Conservation (phyloP, 2,797 vertebrate species). For the Melanotaenia parkinsoni region DNA sequence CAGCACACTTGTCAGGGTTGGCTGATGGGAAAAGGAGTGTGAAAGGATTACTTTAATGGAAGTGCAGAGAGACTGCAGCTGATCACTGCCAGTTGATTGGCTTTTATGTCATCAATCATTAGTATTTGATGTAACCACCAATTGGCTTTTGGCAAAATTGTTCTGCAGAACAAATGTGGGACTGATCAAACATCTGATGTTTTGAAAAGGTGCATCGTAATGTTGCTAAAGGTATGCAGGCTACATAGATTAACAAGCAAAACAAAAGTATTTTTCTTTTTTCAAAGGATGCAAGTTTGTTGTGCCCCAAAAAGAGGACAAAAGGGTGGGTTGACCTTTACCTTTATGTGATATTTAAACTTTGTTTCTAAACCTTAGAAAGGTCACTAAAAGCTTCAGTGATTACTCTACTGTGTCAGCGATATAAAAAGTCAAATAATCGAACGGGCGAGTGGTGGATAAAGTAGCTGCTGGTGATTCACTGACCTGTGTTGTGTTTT, state of each 20-base stretch:
- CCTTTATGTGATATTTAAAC: constrained; percentile 34
- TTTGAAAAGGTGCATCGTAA: background rate
- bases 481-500: background rate
- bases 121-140: constrained; percentile 1
- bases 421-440: constrained; percentile 13
- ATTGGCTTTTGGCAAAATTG: background rate
- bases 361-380: constrained; percentile 12
- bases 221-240: background rate
- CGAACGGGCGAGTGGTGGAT: background rate
- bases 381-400: constrained; percentile 21
- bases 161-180: background rate
- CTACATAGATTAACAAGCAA: background rate
- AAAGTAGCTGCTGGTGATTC: background rate
- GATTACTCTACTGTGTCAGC: constrained; percentile 22
- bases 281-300: background rate
- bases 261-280: background rate
- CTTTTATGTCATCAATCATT: background rate
- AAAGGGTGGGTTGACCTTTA: constrained; percentile 31
- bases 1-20: constrained; percentile 6
- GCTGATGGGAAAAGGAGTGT: background rate
- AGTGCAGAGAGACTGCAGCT: background rate
- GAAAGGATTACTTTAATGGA: background rate
- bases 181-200: background rate
- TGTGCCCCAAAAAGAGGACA: background rate
- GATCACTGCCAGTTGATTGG: background rate